phyloP scores from a whole-genome alignment of 2,797 vertebrate genomes.

The Scarus forsteni region DNA sequence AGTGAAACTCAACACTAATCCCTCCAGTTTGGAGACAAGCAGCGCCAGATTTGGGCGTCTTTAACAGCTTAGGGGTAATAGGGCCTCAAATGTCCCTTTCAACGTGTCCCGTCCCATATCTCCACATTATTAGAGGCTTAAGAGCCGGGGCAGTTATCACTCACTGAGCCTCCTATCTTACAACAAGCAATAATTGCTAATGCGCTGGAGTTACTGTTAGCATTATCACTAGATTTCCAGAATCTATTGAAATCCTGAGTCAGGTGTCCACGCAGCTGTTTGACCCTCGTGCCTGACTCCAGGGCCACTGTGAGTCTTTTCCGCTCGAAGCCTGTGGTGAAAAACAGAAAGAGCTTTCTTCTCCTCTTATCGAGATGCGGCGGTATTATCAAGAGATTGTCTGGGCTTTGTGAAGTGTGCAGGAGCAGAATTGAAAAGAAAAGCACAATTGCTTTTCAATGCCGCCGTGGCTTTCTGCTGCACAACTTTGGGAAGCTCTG shows the following conservation, averaged over 20 bases:
- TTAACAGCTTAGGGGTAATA: conserved; percentile 78
- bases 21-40: conserved; percentile 74
- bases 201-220: conserved; percentile 53
- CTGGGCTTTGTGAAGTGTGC: conserved; percentile 69
- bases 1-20: conserved; percentile 77
- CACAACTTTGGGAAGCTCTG: conserved; percentile 64
- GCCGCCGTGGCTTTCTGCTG: conserved; percentile 47
- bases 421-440: conserved; percentile 64
- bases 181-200: conserved; percentile 68
- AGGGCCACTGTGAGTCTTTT: conserved; percentile 11
- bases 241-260: conserved; percentile 48
- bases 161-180: conserved; percentile 60
- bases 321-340: conserved; percentile 15
- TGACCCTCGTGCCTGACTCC: conserved; percentile 43
- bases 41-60: conserved; percentile 70
- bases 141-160: conserved; percentile 66
- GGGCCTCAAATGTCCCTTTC: conserved; percentile 74
- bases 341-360: conserved; percentile 53
- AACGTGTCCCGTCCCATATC: conserved; percentile 66
- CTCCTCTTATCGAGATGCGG: conserved; percentile 61
- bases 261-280: conserved; percentile 40
- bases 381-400: conserved; percentile 69
- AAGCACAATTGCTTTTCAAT: conserved; percentile 61
- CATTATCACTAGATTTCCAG: conserved; percentile 53
- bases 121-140: conserved; percentile 72